A percentile compares a stretch with the other conserved stretches of the same genome.
Conservation (phyloP, 1,140 invertebrate genomes). For the Zaprionus lachaisei region DNA sequence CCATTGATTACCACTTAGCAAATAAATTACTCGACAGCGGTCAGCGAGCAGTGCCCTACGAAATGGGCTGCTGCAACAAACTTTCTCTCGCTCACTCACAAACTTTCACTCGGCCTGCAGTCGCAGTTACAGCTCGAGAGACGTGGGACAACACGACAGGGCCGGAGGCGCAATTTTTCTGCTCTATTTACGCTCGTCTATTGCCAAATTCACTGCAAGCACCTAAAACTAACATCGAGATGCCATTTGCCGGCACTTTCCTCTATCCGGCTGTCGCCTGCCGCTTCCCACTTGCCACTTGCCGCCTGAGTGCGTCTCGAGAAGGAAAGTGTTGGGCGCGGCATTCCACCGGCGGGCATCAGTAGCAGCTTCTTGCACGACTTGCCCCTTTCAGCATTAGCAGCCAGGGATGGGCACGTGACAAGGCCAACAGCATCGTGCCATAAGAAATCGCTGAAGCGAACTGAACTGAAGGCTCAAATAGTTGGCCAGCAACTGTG, state of each 20-base stretch:
- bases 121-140: conserved; percentile 5
- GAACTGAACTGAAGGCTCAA: conserved; percentile 4
- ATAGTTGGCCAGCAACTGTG: conserved; percentile 4
- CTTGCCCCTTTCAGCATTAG: conserved; percentile 23
- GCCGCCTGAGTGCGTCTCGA: conserved; percentile 59
- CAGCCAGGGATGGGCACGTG: conserved; percentile 64
- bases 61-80: conserved; percentile 46
- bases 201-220: conserved; percentile 76
- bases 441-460: background rate
- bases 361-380: conserved; percentile 20
- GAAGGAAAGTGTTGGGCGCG: conserved; percentile 49
- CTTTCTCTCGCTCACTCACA: conserved; percentile 57
- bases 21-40: conserved; percentile 71
- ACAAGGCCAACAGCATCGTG: conserved; percentile 26
- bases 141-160: conserved; percentile 16
- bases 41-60: conserved; percentile 21
- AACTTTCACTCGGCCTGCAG: conserved; percentile 63
- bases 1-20: conserved; percentile 78
- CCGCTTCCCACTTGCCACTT: conserved; percentile 54
- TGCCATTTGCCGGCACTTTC: conserved; percentile 70
- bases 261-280: conserved; percentile 17
- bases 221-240: conserved; percentile 68
- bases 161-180: conserved; percentile 73
- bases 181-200: conserved; percentile 77
- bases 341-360: conserved; percentile 21